A percentile compares a stretch with the other conserved stretches of the same genome.
These are phyloP conservation scores for Sipunculus nudus DNA, from an alignment of 2,888 invertebrate species.

Conservation along the genomic window DNA sequence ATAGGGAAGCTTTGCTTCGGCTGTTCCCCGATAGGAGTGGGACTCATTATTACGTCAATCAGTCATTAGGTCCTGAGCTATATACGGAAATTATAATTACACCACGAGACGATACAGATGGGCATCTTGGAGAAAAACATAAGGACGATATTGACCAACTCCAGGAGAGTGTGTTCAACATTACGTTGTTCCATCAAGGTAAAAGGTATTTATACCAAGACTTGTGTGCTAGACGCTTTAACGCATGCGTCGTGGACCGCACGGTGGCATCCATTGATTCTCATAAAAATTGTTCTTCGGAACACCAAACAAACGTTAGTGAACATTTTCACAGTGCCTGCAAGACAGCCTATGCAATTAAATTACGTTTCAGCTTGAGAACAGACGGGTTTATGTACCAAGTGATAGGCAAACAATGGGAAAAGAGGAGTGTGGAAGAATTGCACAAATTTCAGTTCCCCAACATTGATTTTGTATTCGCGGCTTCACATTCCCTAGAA, in stretches of 20 bases:
- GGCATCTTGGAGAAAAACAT: too few relatives aligned
- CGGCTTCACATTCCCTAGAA: slow-evolving; percentile 44
- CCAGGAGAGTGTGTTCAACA: too few relatives aligned
- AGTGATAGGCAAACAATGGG: slow-evolving; percentile 26
- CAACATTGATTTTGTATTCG: slow-evolving; percentile 24
- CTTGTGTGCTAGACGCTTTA: slow-evolving; percentile 40
- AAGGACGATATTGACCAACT: too few relatives aligned
- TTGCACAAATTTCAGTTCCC: slow-evolving; percentile 14
- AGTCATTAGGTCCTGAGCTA: slow-evolving; percentile 9
- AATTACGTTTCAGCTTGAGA: slow-evolving; percentile 26
- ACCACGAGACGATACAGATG: background rate
- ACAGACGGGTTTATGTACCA: slow-evolving; percentile 15
- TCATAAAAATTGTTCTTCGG: too few relatives aligned
- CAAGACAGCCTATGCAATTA: slow-evolving; percentile 3
- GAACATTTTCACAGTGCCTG: too few relatives aligned
- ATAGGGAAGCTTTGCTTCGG: slow-evolving; percentile 24
- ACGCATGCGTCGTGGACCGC: slow-evolving; percentile 42
- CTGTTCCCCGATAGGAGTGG: slow-evolving; percentile 26
- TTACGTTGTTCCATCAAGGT: too few relatives aligned
- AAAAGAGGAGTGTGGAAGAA: slow-evolving; percentile 19
- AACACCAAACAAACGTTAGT: too few relatives aligned
- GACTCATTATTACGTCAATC: slow-evolving; percentile 19
- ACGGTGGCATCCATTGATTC: too few relatives aligned
- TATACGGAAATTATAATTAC: slow-evolving; percentile 25
- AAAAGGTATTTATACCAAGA: slow-evolving; percentile 26